A percentile compares a stretch with the other conserved stretches of the same genome.
Evolutionary conservation across 2,113 vertebrate species (phyloP).

Genomic region (Osmerus mordax): DNA sequence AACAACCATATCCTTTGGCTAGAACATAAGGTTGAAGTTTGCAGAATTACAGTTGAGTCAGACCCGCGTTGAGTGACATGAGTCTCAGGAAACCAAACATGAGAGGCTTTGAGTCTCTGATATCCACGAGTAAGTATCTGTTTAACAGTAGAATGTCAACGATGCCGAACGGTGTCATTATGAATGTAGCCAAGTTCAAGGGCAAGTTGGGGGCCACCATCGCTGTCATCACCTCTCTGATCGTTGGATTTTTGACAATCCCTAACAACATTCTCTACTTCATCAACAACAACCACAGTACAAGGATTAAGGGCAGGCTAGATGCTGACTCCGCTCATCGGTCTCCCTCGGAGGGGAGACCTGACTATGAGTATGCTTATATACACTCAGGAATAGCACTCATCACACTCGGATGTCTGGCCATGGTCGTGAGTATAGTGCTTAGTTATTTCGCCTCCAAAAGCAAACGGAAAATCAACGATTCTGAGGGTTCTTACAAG

Average conservation of each 20-base stretch:
- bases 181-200: background rate
- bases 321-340: background rate
- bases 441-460: background rate
- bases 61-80: background rate
- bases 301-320: background rate
- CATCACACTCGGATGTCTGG: background rate
- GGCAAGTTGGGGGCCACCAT: background rate
- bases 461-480: background rate
- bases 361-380: background rate
- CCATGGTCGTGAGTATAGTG: background rate
- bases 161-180: background rate
- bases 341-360: background rate
- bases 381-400: background rate
- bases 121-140: background rate
- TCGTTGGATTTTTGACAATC: background rate
- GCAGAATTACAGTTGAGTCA: background rate
- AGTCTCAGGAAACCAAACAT: background rate
- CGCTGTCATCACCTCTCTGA: background rate
- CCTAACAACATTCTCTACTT: background rate
- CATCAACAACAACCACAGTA: background rate
- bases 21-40: background rate
- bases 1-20: background rate
- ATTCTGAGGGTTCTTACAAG: background rate
- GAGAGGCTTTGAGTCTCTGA: background rate
- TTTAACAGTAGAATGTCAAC: slow-evolving; percentile 6